These are phyloP conservation scores for Ophonus ardosiacus DNA, from an alignment of 2,888 invertebrate species.

Conservation along the genomic window DNA sequence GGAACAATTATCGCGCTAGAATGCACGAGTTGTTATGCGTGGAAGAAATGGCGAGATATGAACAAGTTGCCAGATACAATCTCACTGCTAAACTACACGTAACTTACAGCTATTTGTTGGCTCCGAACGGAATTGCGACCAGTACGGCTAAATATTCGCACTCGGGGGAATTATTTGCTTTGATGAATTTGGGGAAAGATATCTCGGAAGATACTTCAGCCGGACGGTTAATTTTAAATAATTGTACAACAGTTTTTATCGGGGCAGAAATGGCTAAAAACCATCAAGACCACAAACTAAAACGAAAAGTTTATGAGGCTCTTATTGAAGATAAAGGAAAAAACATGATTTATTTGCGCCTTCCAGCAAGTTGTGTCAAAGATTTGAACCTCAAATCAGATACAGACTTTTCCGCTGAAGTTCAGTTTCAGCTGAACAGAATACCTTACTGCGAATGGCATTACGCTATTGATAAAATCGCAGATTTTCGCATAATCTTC, in stretches of 20 bases:
- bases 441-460: conserved; percentile 92
- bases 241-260: conserved; percentile 84
- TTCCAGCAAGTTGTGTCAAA: conserved; percentile 83
- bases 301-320: conserved; percentile 83
- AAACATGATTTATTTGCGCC: conserved; percentile 85
- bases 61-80: conserved; percentile 84
- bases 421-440: conserved; percentile 89
- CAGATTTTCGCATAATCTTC: conserved; percentile 84
- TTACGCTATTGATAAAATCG: conserved; percentile 86
- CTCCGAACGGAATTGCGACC: conserved; percentile 82
- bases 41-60: conserved; percentile 87
- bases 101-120: conserved; percentile 83
- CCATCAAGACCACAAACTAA: conserved; percentile 65
- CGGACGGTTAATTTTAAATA: conserved; percentile 86
- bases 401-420: conserved; percentile 82
- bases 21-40: conserved; percentile 87
- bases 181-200: conserved; percentile 84
- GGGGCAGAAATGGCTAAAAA: conserved; percentile 65
- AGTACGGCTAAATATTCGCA: conserved; percentile 87
- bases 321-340: conserved; percentile 89
- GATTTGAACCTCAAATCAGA: conserved; percentile 81
- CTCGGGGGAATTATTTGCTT: conserved; percentile 86
- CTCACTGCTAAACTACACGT: conserved; percentile 81
- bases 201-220: conserved; percentile 90
- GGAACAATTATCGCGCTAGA: conserved; percentile 84